These are phyloP conservation scores for Drosophila erecta DNA, from an alignment of 1,140 invertebrate species.

Conservation along the genomic window DNA sequence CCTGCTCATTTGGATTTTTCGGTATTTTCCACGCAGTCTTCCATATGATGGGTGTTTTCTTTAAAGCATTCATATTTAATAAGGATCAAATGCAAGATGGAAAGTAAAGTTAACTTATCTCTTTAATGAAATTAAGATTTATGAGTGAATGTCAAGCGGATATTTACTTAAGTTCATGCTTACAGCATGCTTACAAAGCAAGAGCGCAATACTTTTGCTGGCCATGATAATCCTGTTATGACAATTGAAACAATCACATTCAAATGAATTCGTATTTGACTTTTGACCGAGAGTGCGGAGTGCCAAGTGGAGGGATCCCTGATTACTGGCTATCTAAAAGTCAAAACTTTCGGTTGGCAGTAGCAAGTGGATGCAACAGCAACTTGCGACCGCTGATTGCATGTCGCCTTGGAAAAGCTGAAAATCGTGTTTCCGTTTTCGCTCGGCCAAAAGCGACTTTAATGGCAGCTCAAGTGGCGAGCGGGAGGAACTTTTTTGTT, in stretches of 20 bases:
- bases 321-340: constrained; percentile 41
- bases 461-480: constrained; percentile 47
- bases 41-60: neutral
- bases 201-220: too few relatives aligned
- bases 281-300: constrained; percentile 14
- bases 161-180: neutral
- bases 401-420: constrained; percentile 24
- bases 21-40: neutral
- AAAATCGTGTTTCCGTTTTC: constrained; percentile 42
- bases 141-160: neutral
- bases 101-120: neutral
- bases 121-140: neutral
- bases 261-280: constrained; percentile 35
- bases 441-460: constrained; percentile 36
- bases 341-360: constrained; percentile 31
- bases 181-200: neutral
- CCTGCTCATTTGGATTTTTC: constrained; percentile 9
- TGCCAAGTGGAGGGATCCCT: constrained; percentile 10
- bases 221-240: neutral
- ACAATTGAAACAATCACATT: constrained; percentile 10
- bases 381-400: constrained; percentile 28
- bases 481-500: constrained; percentile 33
- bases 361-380: constrained; percentile 25
- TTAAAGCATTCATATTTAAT: neutral
- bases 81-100: too few relatives aligned